A percentile compares a stretch with the other conserved stretches of the same genome.
Evolutionary conservation across 2,888 invertebrate species (phyloP).

Genomic region (Heteropelma amictum): DNA sequence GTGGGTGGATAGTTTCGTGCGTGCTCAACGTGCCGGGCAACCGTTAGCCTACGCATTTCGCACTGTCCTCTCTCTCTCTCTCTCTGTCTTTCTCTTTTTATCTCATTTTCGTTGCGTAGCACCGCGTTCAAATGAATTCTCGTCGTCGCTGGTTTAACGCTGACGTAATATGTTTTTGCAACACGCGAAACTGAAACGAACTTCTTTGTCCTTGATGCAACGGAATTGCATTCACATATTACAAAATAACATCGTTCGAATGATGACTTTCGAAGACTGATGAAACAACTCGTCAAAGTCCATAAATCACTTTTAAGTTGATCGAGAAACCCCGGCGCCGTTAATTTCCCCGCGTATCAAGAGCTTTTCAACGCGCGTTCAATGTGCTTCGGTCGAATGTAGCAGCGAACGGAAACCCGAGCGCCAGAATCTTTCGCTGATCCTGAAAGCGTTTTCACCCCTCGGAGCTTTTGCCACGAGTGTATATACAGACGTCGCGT

Average conservation of each 20-base stretch:
- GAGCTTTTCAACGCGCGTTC: conserved; percentile 59
- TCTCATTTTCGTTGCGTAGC: background rate
- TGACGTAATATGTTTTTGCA: background rate
- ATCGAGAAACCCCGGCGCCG: conserved; percentile 75
- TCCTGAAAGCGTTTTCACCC: conserved; percentile 66
- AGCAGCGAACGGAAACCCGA: conserved; percentile 23
- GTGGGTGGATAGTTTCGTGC: conserved; percentile 45
- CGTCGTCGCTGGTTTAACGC: background rate
- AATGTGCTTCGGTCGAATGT: conserved; percentile 21
- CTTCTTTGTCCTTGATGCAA: background rate
- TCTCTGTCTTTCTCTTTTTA: no score
- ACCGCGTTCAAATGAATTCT: conserved; percentile 11
- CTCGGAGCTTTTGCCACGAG: conserved; percentile 60
- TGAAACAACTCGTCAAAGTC: conserved; percentile 30
- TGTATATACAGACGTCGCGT: conserved; percentile 48
- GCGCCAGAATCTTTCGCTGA: conserved; percentile 66
- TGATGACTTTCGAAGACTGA: no score
- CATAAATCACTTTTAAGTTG: conserved; percentile 75
- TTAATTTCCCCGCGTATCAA: conserved; percentile 71
- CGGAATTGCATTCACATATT: no score
- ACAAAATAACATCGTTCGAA: no score
- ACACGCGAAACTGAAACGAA: background rate
- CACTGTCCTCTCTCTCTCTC: conserved; percentile 31
- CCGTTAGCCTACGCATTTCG: conserved; percentile 30
- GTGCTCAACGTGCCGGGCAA: conserved; percentile 42